Evolutionary conservation across 2,797 vertebrate species (phyloP).

Genomic region (Nannoperca obscura): DNA sequence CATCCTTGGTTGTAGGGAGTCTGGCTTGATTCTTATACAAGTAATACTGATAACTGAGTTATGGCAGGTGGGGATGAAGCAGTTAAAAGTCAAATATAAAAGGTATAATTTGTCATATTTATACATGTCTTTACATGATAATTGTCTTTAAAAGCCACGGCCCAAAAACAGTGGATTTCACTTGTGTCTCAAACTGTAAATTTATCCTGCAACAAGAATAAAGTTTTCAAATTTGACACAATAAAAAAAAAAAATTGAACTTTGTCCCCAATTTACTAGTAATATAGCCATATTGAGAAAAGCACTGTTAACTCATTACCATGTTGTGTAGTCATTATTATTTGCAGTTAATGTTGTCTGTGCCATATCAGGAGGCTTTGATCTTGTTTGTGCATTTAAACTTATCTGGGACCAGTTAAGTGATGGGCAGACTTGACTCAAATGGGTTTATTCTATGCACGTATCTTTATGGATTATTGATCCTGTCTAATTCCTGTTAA

Average conservation of each 20-base stretch:
- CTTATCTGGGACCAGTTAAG: slow-evolving; percentile 36
- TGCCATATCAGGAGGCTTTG: slow-evolving; percentile 8
- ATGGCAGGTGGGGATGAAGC: not conserved
- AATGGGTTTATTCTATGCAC: slow-evolving; percentile 46
- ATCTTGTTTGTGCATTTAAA: slow-evolving; percentile 5
- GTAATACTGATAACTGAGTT: not conserved
- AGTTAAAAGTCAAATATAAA: slow-evolving; percentile 1
- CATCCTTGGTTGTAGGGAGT: not conserved
- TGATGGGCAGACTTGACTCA: slow-evolving; percentile 29
- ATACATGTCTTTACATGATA: not conserved
- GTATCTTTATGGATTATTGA: slow-evolving; percentile 70
- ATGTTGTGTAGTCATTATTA: not conserved
- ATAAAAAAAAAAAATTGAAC: too few species aligned
- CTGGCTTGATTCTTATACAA: not conserved
- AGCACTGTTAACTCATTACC: not conserved
- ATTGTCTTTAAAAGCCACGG: not conserved
- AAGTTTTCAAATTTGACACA: not conserved
- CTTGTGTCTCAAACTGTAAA: not conserved
- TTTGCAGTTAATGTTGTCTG: not conserved
- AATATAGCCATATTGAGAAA: not conserved
- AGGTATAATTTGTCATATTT: not conserved
- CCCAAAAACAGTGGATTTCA: not conserved
- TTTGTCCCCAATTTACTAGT: too few species aligned
- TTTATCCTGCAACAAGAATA: not conserved
- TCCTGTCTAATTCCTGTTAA: slow-evolving; percentile 71